Evolutionary conservation across 2,888 invertebrate genomes (phyloP), one percentile per base, ranked within the genome.

Genomic region (Chrysina gloriosa): DNA sequence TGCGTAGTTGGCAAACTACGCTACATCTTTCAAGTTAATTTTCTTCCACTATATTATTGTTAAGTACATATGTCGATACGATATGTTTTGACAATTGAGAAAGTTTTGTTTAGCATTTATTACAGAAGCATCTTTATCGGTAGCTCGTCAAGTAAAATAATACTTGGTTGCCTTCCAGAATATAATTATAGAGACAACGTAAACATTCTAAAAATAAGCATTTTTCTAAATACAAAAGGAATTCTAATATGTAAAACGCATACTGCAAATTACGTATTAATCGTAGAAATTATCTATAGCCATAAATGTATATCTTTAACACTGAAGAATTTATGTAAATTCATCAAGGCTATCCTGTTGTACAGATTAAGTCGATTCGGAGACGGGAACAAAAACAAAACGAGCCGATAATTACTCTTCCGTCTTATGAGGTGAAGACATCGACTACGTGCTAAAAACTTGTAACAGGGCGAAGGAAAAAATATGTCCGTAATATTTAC

Each of bases 131-230:
- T 14, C 58, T 58, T 42, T 58, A 39, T 58, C 58, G 42, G 25
- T 2, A 14, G 42, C 25, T 9, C 42, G 58, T 58, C 42, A 16
- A 34, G 39, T 23, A 25, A 56, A 68, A 45, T 19, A 68, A 63
- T 64, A 54, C 76, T 77, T 77, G 76, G 77, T 77, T 75, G 69
- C 74, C 76, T 74, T 77, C 78, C 79, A 79, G 74, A 77, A 80
- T 78, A 78, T 79, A 80, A 80, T 80, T 79, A 79, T 76, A 77
- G 71, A 72, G 70, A 69, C 72, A 71, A 72, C 72, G 70, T 72
- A 69, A 76, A 73, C 75, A 72, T 73, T 72, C 73, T 67, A 70
- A 74, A 79, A 78, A 78, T 77, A 75, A 42, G n/a, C n/a, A n/a
- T n/a, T n/a, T n/a, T n/a, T n/a, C n/a, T n/a, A n/a, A n/a, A n/a